Percentiles rank a stretch among this genome's conserved stretches.
Conservation (phyloP, 2,797 vertebrate genomes). For the Lepilemur ruficaudatus region DNA sequence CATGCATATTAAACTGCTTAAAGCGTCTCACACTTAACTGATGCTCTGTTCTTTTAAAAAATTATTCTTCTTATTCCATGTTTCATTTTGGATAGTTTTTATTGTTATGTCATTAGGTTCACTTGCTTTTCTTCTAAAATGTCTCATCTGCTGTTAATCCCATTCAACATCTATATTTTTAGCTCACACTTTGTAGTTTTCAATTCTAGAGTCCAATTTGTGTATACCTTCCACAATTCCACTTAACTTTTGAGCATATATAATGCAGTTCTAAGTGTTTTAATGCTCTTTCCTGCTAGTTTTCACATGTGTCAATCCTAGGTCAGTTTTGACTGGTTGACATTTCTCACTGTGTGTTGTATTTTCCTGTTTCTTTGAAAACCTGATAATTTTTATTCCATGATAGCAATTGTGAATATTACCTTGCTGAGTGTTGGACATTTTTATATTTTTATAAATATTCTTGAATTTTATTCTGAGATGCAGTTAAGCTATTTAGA, state of each 20-base stretch:
- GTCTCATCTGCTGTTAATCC: not conserved
- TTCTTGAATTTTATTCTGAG: not conserved
- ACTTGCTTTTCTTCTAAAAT: not conserved
- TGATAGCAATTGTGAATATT: not conserved
- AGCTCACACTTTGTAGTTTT: not conserved
- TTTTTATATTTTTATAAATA: not conserved
- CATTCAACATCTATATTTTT: not conserved
- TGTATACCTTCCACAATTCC: not conserved
- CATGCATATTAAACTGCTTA: not conserved
- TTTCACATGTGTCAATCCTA: not conserved
- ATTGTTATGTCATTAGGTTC: not conserved
- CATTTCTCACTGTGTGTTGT: not conserved
- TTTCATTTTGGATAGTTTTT: not conserved
- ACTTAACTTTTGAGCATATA: not conserved
- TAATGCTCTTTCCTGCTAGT: not conserved
- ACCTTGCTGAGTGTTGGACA: not conserved
- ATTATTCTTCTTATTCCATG: not conserved
- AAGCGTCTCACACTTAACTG: not conserved
- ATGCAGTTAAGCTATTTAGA: not conserved
- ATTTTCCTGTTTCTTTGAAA: slow-evolving; percentile 12
- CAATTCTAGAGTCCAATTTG: not conserved
- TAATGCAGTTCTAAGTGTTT: not conserved
- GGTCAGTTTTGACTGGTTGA: not conserved
- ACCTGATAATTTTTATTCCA: not conserved
- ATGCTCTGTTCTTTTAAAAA: not conserved